These are phyloP conservation scores for Sebastes iracundus DNA, from an alignment of 2,797 vertebrate species.

Conservation along the genomic window DNA sequence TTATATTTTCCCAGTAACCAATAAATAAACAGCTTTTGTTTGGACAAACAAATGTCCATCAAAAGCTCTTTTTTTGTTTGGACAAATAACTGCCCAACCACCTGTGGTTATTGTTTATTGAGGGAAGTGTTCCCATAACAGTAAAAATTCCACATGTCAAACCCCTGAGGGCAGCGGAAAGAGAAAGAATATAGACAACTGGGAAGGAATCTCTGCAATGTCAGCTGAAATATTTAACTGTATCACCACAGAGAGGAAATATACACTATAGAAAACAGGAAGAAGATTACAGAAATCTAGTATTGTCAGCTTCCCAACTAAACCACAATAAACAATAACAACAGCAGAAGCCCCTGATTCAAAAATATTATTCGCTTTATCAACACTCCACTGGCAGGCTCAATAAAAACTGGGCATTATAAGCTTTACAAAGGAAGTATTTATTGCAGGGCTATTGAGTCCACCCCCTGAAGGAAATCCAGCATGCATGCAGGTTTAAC, in stretches of 20 bases:
- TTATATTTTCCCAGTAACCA: background rate
- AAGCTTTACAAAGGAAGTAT: background rate
- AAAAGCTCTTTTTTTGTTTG: slow-evolving; percentile 20
- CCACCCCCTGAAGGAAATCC: background rate
- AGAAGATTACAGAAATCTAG: background rate
- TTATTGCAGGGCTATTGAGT: background rate
- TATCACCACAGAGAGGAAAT: slow-evolving; percentile 12
- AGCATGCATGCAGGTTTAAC: background rate
- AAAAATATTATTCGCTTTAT: background rate
- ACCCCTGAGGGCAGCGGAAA: slow-evolving; percentile 47
- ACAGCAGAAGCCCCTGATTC: background rate
- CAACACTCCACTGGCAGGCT: background rate
- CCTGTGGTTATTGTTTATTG: slow-evolving; percentile 66
- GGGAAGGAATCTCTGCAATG: slow-evolving; percentile 60
- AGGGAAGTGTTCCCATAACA: slow-evolving; percentile 56
- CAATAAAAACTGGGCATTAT: background rate
- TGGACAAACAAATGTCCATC: slow-evolving; percentile 21
- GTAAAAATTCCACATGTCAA: slow-evolving; percentile 58
- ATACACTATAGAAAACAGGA: slow-evolving; percentile 1
- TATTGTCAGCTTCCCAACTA: background rate
- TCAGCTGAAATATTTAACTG: slow-evolving; percentile 38
- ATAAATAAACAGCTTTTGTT: background rate
- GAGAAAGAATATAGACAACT: slow-evolving; percentile 50
- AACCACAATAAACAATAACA: background rate
- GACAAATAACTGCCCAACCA: slow-evolving; percentile 55